Evolutionary conservation across 1,140 invertebrate genomes (phyloP).

Genomic region (Magallana angulata): DNA sequence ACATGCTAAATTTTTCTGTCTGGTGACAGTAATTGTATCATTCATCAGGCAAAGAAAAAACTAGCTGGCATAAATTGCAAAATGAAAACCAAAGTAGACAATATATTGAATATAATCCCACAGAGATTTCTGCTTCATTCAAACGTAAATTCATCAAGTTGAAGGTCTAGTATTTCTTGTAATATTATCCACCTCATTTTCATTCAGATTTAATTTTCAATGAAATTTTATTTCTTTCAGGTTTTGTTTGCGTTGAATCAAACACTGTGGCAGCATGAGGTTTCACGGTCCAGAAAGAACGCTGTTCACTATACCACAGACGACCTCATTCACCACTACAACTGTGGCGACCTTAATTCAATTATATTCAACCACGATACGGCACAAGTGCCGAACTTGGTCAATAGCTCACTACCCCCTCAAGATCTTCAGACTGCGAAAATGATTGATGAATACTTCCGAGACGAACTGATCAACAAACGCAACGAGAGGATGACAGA

Average conservation of each 20-base stretch:
- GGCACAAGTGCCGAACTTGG: constrained; percentile 76
- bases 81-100: not conserved
- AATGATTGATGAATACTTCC: constrained; percentile 82
- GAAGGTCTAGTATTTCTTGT: constrained; percentile 31
- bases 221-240: constrained; percentile 72
- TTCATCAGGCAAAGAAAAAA: not conserved
- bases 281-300: constrained; percentile 71
- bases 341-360: constrained; percentile 82
- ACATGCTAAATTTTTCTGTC: constrained; percentile 11
- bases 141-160: not conserved
- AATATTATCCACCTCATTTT: constrained; percentile 2
- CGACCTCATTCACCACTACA: constrained; percentile 82
- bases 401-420: constrained; percentile 72
- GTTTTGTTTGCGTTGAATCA: constrained; percentile 83
- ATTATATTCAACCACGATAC: constrained; percentile 81
- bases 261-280: constrained; percentile 81
- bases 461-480: constrained; percentile 81
- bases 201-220: constrained; percentile 33
- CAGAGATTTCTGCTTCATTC: not conserved
- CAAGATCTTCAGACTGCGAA: constrained; percentile 75
- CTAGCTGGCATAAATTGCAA: constrained; percentile 11
- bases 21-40: constrained; percentile 19
- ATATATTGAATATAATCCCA: not conserved
- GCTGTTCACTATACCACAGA: constrained; percentile 79
- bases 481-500: constrained; percentile 82